A percentile compares a stretch with the other conserved stretches of the same genome.
Evolutionary conservation across 2,797 vertebrate genomes (phyloP).

Genomic region (Phaenicophaeus curvirostris): DNA sequence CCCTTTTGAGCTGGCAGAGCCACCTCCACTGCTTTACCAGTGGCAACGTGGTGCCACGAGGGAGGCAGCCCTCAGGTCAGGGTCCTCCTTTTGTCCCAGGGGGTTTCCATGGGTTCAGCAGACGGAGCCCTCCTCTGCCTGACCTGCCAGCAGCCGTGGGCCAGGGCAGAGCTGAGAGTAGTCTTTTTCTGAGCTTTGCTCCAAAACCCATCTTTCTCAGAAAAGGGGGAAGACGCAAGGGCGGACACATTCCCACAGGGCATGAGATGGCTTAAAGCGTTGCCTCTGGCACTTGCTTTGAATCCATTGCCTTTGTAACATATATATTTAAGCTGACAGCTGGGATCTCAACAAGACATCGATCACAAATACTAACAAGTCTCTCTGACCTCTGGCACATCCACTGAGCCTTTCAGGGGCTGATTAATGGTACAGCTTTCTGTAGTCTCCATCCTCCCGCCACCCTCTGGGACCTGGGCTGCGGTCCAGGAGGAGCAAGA

Average conservation of each 20-base stretch:
- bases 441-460: neutral
- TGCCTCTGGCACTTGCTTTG: neutral
- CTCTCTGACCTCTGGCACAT: conserved; percentile 51
- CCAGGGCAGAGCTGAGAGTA: neutral
- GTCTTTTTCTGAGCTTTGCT: neutral
- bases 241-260: neutral
- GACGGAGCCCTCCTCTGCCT: neutral
- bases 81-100: neutral
- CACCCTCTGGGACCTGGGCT: neutral
- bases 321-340: neutral
- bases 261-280: neutral
- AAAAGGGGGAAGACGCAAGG: neutral
- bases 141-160: fast-evolving
- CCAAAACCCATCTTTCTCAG: neutral
- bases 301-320: neutral
- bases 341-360: conserved; percentile 46
- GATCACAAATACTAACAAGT: conserved; percentile 56
- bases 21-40: neutral
- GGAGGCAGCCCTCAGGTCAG: fast-evolving
- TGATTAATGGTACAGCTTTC: conserved; percentile 40
- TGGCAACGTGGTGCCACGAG: fast-evolving
- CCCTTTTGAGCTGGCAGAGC: neutral
- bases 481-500: neutral
- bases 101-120: neutral
- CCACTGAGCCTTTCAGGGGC: conserved; percentile 1